Conservation (phyloP, 2,113 vertebrate genomes). For the Gadus chalcogrammus region DNA sequence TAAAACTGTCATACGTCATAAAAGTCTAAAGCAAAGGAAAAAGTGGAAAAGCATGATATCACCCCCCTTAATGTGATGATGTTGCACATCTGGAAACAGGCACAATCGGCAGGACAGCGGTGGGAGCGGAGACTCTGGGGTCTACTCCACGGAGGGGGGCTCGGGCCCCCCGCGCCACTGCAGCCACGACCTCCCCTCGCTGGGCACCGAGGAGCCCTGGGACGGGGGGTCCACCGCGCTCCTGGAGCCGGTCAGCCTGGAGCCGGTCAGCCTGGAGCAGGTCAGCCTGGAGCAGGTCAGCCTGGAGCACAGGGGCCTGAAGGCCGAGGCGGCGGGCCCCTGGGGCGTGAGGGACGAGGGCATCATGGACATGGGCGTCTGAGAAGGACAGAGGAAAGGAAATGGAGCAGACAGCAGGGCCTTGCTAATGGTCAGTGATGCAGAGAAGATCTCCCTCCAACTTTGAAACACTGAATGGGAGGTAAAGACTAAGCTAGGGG, state of each 20-base stretch:
- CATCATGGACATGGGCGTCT: conserved; percentile 38
- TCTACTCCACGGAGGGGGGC: conserved; percentile 60
- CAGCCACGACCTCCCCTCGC: background rate
- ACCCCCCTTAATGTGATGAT: background rate
- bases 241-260: conserved; percentile 25
- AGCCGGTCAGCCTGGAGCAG: conserved; percentile 25
- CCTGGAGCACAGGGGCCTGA: conserved; percentile 21
- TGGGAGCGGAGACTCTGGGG: conserved; percentile 62
- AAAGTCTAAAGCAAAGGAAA: background rate
- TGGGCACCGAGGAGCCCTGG: rapidly evolving
- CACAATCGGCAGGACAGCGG: conserved; percentile 57
- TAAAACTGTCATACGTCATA: background rate
- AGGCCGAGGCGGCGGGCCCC: no score
- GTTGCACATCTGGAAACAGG: conserved; percentile 6
- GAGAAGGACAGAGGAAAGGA: conserved; percentile 7
- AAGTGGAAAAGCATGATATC: background rate
- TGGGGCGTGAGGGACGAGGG: conserved; percentile 13
- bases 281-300: conserved; percentile 18
- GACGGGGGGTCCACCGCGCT: background rate
- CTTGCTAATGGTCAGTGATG: no score
- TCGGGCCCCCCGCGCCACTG: conserved; percentile 20
- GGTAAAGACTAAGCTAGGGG: no score
- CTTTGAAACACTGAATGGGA: no score
- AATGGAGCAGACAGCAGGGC: background rate
- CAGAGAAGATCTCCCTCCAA: no score